These are phyloP conservation scores for Drosophila vallismaia DNA, from an alignment of 2,888 invertebrate species.

Conservation along the genomic window DNA sequence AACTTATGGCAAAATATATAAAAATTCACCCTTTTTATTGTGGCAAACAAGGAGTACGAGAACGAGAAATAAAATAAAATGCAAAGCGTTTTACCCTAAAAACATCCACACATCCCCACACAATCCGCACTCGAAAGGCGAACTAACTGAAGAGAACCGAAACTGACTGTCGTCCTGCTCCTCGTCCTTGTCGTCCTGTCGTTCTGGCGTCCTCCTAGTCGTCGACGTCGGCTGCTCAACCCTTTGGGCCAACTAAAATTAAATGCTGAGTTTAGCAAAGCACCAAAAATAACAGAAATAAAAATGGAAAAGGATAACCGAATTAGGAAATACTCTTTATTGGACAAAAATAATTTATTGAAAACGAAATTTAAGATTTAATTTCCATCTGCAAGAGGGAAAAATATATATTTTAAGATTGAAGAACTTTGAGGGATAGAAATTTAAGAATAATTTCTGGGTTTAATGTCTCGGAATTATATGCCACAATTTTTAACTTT, in stretches of 20 bases:
- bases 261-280: constrained; percentile 75
- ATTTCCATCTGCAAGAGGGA: too few species aligned
- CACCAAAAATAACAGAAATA: constrained; percentile 35
- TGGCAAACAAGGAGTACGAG: constrained; percentile 69
- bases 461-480: too few species aligned
- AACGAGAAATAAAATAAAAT: constrained; percentile 74
- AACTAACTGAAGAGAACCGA: constrained; percentile 40
- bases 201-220: neutral
- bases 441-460: too few species aligned
- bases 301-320: neutral
- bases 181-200: neutral
- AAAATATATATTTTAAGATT: too few species aligned
- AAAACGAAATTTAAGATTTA: too few species aligned
- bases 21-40: constrained; percentile 79
- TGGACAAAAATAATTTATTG: too few species aligned
- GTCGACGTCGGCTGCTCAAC: constrained; percentile 43
- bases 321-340: constrained; percentile 9
- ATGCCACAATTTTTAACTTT: too few species aligned
- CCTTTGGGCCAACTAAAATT: constrained; percentile 72
- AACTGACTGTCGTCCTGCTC: constrained; percentile 33
- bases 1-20: constrained; percentile 76
- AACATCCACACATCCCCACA: constrained; percentile 7
- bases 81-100: constrained; percentile 67
- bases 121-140: constrained; percentile 26
- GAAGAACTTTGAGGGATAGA: too few species aligned